Percentiles rank a stretch among this genome's conserved stretches.
phyloP scores from a whole-genome alignment of 2,797 vertebrate genomes.

The Sebastes glaucus region DNA sequence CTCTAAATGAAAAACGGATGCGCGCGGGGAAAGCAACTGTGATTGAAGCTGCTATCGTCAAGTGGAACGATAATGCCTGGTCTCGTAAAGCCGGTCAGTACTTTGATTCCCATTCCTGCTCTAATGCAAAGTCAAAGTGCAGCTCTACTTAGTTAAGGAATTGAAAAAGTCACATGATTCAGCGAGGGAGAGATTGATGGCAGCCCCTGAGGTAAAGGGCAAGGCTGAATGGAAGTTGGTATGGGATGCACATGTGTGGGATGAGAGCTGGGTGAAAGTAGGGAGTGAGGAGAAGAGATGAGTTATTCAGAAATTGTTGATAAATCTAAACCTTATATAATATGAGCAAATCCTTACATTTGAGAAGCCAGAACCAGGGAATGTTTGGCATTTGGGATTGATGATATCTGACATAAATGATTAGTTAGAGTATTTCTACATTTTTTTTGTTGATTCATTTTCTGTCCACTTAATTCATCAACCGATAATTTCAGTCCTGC shows the following conservation, averaged over 20 bases:
- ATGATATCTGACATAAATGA: too few species aligned
- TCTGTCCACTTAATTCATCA: neutral
- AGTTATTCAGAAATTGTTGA: neutral
- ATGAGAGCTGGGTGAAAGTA: neutral
- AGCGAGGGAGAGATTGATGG: neutral
- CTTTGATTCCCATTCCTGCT: conserved; percentile 11
- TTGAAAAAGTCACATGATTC: conserved; percentile 7
- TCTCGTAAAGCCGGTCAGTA: neutral
- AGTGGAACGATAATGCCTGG: too few species aligned
- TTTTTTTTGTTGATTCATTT: neutral
- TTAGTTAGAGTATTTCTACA: neutral
- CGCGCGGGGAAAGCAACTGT: too few species aligned
- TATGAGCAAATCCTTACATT: neutral
- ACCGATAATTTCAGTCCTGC: neutral
- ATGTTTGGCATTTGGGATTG: neutral
- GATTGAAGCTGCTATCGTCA: too few species aligned
- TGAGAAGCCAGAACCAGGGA: neutral
- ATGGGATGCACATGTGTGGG: neutral
- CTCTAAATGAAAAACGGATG: too few species aligned
- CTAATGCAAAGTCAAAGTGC: conserved; percentile 19
- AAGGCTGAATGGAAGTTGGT: too few species aligned
- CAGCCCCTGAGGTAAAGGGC: neutral
- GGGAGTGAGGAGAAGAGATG: neutral
- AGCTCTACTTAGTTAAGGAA: conserved; percentile 9
- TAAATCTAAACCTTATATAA: neutral